These are phyloP conservation scores for Guaruba guarouba DNA, from an alignment of 2,113 vertebrate genomes.

Conservation along the genomic window DNA sequence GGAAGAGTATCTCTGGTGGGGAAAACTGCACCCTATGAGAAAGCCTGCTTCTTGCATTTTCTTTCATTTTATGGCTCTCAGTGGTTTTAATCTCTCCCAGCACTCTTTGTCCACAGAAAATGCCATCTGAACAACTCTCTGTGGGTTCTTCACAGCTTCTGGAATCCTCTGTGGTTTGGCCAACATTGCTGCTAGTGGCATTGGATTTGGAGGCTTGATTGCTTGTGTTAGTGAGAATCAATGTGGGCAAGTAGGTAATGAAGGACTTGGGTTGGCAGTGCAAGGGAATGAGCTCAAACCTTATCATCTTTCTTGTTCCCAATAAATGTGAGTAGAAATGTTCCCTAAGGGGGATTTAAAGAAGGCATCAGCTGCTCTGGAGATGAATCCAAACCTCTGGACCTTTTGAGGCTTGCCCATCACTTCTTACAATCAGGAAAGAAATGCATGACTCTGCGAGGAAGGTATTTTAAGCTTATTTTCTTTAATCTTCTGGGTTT, in stretches of 20 bases:
- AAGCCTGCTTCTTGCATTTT: not conserved
- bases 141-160: not conserved
- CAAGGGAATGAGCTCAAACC: not conserved
- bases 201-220: not conserved
- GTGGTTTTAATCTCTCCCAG: not conserved
- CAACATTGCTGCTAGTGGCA: not conserved
- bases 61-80: not conserved
- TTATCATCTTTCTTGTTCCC: not conserved
- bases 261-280: not conserved
- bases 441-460: slow-evolving; percentile 41
- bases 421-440: not conserved
- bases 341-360: not conserved
- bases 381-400: slow-evolving; percentile 7
- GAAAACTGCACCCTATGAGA: not conserved
- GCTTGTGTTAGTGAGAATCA: not conserved
- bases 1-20: not conserved
- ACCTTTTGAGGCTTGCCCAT: slow-evolving; percentile 22
- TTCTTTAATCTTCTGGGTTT: slow-evolving; percentile 59
- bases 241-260: not conserved
- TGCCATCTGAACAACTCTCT: not conserved
- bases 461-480: slow-evolving; percentile 66
- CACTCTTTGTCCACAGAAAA: not conserved
- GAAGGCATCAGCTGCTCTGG: not conserved
- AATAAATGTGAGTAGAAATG: not conserved
- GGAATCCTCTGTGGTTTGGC: not conserved